Conservation (phyloP, 1,140 invertebrate species). For the Portunus trituberculatus region DNA sequence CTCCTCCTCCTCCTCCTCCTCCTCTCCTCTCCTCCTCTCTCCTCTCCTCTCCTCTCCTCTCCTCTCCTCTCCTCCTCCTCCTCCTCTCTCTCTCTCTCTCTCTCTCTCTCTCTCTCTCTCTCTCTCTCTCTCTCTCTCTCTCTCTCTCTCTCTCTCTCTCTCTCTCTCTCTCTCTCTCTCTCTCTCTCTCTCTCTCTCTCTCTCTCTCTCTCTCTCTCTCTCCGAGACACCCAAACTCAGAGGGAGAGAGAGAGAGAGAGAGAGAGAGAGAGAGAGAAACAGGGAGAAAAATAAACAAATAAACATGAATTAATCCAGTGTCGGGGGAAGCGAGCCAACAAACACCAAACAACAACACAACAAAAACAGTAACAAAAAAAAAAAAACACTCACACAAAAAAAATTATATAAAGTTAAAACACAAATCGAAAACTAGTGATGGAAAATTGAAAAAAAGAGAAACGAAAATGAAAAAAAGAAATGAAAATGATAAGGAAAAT, state of each 20-base stretch:
- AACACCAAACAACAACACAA: background rate
- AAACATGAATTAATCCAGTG: slow-evolving; percentile 21
- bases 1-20: background rate
- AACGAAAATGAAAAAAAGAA: too few species aligned
- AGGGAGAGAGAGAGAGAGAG: background rate
- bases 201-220: background rate
- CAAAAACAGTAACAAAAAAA: background rate
- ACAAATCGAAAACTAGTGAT: too few species aligned
- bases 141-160: too few species aligned
- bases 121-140: background rate
- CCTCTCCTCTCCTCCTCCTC: background rate
- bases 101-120: background rate
- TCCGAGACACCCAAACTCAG: background rate
- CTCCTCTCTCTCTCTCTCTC: slow-evolving; percentile 15
- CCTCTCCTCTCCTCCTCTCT: background rate
- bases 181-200: background rate
- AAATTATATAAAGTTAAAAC: background rate
- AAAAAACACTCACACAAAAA: background rate
- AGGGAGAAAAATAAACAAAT: slow-evolving; percentile 27
- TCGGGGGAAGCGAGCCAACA: background rate
- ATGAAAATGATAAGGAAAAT: too few species aligned
- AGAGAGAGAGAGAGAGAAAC: background rate
- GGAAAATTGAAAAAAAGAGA: too few species aligned
- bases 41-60: background rate
- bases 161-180: too few species aligned